phyloP scores from a whole-genome alignment of 2,113 vertebrate genomes.

The Charadrius vociferus region DNA sequence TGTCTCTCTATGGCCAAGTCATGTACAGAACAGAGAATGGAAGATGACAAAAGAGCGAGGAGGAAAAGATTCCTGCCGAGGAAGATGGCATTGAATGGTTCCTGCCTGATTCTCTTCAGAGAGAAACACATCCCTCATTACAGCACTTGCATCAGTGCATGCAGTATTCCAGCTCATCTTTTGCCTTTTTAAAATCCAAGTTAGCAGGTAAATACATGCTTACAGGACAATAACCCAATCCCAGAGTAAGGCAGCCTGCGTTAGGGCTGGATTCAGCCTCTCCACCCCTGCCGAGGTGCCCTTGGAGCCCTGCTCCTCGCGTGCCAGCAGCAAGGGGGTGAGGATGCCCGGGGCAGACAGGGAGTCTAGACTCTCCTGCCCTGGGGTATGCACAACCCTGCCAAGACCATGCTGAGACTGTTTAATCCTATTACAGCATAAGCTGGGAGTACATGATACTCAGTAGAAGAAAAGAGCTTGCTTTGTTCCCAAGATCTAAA shows the following conservation, averaged over 20 bases:
- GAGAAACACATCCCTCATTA: not conserved
- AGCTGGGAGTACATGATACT: not conserved
- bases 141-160: not conserved
- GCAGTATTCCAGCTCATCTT: not conserved
- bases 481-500: not conserved
- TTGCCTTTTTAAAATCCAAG: not conserved
- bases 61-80: not conserved
- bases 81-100: not conserved
- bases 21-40: not conserved
- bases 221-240: not conserved
- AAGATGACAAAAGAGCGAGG: not conserved
- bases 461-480: not conserved
- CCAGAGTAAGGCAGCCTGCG: not conserved
- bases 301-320: not conserved
- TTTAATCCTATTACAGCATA: constrained; percentile 34
- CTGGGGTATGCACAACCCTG: not conserved
- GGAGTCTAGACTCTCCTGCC: not conserved
- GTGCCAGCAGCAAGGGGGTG: not conserved
- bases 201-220: not conserved
- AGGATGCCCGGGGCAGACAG: not conserved
- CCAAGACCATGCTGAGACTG: not conserved
- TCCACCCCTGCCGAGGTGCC: not conserved
- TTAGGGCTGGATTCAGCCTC: not conserved
- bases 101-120: not conserved
- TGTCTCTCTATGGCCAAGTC: not conserved